Conservation (phyloP, 2,797 vertebrate species). For the Xyrichtys novacula region DNA sequence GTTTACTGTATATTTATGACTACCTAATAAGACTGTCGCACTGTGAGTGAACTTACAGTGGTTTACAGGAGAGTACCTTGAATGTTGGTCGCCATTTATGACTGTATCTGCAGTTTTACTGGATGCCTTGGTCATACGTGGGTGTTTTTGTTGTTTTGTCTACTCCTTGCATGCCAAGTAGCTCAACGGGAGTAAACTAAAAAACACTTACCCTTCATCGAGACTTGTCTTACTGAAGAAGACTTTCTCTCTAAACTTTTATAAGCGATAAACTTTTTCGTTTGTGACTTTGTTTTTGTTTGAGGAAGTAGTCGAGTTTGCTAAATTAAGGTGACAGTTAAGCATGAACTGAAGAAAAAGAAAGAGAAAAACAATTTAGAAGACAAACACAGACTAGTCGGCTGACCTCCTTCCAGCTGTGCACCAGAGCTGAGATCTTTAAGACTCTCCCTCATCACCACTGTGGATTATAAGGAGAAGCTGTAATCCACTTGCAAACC, state of each 20-base stretch:
- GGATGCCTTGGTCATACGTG: background rate
- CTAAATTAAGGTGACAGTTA: constrained; percentile 1
- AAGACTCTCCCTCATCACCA: constrained; percentile 68
- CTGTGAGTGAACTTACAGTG: constrained; percentile 1
- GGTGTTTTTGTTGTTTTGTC: background rate
- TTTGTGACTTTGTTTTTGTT: background rate
- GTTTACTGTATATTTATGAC: constrained; percentile 5
- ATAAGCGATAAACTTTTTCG: too few species aligned
- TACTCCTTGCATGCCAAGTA: background rate
- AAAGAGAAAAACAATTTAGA: constrained; percentile 18
- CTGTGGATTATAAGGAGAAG: constrained; percentile 70
- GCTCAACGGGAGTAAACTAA: background rate
- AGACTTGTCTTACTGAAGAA: background rate
- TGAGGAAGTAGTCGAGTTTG: background rate
- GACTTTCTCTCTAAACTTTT: background rate
- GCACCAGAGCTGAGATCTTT: constrained; percentile 67
- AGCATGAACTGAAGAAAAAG: constrained; percentile 24
- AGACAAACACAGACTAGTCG: constrained; percentile 10
- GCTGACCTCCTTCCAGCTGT: constrained; percentile 71
- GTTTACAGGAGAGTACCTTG: background rate
- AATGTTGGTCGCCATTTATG: background rate
- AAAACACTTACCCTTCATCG: background rate
- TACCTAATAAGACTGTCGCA: background rate
- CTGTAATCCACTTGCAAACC: constrained; percentile 76
- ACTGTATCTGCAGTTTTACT: background rate